Conservation (phyloP, 2,797 vertebrate genomes). For the Centropyge bicolor region DNA sequence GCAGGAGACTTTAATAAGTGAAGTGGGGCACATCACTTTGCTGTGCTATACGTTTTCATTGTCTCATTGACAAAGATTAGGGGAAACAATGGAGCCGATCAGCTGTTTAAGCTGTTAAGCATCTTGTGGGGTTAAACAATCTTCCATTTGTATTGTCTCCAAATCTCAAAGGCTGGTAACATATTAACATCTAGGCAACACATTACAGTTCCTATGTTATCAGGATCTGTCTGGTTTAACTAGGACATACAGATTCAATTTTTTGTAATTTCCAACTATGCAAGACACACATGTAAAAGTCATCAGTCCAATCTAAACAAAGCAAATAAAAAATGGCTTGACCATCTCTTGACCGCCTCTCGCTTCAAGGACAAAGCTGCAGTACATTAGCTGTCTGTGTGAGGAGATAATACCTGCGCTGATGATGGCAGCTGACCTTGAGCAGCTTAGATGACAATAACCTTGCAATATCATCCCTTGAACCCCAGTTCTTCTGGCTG, state of each 20-base stretch:
- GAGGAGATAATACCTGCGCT: slow-evolving; percentile 75
- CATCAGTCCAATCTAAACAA: slow-evolving; percentile 21
- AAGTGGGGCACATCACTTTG: slow-evolving; percentile 49
- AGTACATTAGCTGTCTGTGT: slow-evolving; percentile 65
- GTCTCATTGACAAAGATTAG: slow-evolving; percentile 48
- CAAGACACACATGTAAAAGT: slow-evolving; percentile 39
- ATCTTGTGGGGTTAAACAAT: slow-evolving; percentile 22
- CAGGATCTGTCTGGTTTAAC: not conserved
- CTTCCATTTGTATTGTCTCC: slow-evolving; percentile 36
- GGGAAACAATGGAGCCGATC: slow-evolving; percentile 46
- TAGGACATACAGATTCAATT: not conserved
- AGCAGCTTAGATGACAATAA: slow-evolving; percentile 71
- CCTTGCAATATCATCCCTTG: slow-evolving; percentile 68
- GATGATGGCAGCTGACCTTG: slow-evolving; percentile 78
- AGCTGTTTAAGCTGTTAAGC: slow-evolving; percentile 37
- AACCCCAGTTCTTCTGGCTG: slow-evolving; percentile 55
- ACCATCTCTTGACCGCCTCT: slow-evolving; percentile 52
- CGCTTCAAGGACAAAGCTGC: slow-evolving; percentile 70
- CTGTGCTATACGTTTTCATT: slow-evolving; percentile 58
- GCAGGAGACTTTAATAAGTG: slow-evolving; percentile 27
- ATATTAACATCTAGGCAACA: slow-evolving; percentile 26
- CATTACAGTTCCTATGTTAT: not conserved
- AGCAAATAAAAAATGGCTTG: slow-evolving; percentile 43
- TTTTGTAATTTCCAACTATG: slow-evolving; percentile 3
- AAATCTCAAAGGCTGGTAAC: slow-evolving; percentile 1